phyloP scores from a whole-genome alignment of 2,888 invertebrate species.

The Cremastinae sp. region DNA sequence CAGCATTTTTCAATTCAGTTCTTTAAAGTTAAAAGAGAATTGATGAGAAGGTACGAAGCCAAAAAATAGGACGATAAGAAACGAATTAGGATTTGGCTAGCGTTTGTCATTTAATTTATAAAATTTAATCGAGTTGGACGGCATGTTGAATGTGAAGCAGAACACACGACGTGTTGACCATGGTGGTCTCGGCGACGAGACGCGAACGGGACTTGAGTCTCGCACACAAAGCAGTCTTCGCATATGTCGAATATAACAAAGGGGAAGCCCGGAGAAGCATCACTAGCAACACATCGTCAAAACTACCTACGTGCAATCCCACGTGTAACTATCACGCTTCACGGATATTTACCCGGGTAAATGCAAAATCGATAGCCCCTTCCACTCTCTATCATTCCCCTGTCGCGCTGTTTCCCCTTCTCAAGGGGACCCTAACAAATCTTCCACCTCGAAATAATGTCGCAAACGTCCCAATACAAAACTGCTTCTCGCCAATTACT shows the following conservation, averaged over 20 bases:
- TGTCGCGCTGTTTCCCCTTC: constrained; percentile 53
- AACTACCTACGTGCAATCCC: constrained; percentile 70
- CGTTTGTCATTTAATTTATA: constrained; percentile 46
- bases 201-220: no score
- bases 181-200: neutral
- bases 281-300: constrained; percentile 34
- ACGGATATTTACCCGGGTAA: constrained; percentile 76
- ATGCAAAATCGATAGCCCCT: constrained; percentile 77
- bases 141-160: constrained; percentile 46
- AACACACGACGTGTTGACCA: constrained; percentile 50
- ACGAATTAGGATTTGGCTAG: neutral
- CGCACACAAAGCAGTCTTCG: neutral
- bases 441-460: neutral
- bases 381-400: constrained; percentile 63
- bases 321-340: constrained; percentile 78
- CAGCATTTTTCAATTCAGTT: no score
- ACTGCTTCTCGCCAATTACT: no score
- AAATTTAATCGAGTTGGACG: constrained; percentile 53
- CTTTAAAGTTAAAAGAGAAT: no score
- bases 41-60: no score
- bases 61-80: neutral
- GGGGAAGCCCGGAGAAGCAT: constrained; percentile 39
- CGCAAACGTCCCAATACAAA: constrained; percentile 9
- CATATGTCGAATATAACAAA: constrained; percentile 26
- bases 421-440: constrained; percentile 35